Evolutionary conservation across 2,797 vertebrate species (phyloP), one percentile per base, ranked within the genome.

Genomic region (Microcaecilia unicolor): DNA sequence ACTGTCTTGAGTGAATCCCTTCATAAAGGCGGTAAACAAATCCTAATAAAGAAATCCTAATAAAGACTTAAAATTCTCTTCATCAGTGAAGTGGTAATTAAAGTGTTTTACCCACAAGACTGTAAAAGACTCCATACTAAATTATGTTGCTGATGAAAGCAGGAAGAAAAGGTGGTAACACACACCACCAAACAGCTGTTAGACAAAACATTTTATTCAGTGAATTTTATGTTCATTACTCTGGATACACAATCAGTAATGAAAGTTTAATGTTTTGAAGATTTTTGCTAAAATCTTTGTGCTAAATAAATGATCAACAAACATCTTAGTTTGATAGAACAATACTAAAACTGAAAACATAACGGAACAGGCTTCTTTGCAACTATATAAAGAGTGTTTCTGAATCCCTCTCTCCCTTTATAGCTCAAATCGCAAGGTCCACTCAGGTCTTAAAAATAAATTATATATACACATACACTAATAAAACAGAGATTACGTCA

Each of bases 131-230:
- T 69, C 42, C 48, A 51, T 54, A 64, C 70, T 73, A 75, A 80
- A 72, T 76, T 57, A 77, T 53, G 53, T 51, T 72, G 67, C 65
- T 64, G 64, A 70, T 72, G 64, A 84, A 75, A 72, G 61, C 67
- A 67, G 38, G 7, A 53, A 76, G 61, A 55, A 67, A 71, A 83
- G 68, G 72, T 65, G 70, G 70, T 67, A 84, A 85, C 79, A 78
- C 64, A 78, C 61, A 72, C 66, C 58, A 67, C 28, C 64, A 61
- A 81, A 70, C 64, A 74, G 68, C 68, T 79, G 76, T 74, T 64
- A 78, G 59, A 80, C 63, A 75, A 72, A 76, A 71, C 46, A 51
- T 70, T 78, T 72, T 69, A 70, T 70, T 79, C 61, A 67, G 64
- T 63, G 58, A 64, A 51, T 64, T 60, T 74, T 62, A 70, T 65